A percentile compares a stretch with the other conserved stretches of the same genome.
Evolutionary conservation across 2,888 invertebrate genomes (phyloP).

Genomic region (Lasioglossum zephyrum): DNA sequence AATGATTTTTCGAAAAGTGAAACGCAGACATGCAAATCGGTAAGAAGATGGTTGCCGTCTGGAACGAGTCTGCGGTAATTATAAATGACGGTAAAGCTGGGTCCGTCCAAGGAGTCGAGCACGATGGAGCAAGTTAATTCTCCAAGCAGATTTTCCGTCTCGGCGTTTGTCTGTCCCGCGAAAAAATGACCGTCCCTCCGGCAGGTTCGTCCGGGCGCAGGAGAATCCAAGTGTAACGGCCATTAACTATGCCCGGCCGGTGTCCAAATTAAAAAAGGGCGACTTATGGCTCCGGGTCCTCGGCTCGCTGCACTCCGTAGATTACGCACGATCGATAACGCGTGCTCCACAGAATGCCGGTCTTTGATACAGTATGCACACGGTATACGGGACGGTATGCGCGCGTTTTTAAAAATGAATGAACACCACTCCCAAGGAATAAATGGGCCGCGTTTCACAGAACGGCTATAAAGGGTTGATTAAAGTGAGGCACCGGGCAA

Average conservation of each 20-base stretch:
- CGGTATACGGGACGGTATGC: conserved; percentile 17
- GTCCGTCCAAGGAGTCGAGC: background rate
- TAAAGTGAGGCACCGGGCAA: conserved; percentile 38
- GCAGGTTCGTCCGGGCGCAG: conserved; percentile 26
- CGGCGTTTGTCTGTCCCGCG: conserved; percentile 43
- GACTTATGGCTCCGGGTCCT: conserved; percentile 35
- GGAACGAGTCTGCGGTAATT: background rate
- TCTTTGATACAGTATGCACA: conserved; percentile 53
- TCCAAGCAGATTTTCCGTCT: conserved; percentile 35
- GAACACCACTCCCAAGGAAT: conserved; percentile 49
- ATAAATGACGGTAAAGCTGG: background rate
- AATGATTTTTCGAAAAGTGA: background rate
- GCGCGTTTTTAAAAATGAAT: conserved; percentile 50
- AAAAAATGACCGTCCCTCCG: conserved; percentile 40
- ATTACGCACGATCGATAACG: conserved; percentile 59
- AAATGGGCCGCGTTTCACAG: conserved; percentile 61
- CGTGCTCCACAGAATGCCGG: conserved; percentile 44
- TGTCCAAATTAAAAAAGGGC: conserved; percentile 58
- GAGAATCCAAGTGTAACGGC: conserved; percentile 39
- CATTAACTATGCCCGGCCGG: conserved; percentile 48
- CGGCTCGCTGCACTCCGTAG: conserved; percentile 35
- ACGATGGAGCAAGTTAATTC: background rate
- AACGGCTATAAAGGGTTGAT: conserved; percentile 54
- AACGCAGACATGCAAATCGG: background rate
- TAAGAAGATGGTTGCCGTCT: background rate